Base-by-base conservation (phyloP, 2,113 vertebrate genomes). In the Puntigrus tetrazona region DNA sequence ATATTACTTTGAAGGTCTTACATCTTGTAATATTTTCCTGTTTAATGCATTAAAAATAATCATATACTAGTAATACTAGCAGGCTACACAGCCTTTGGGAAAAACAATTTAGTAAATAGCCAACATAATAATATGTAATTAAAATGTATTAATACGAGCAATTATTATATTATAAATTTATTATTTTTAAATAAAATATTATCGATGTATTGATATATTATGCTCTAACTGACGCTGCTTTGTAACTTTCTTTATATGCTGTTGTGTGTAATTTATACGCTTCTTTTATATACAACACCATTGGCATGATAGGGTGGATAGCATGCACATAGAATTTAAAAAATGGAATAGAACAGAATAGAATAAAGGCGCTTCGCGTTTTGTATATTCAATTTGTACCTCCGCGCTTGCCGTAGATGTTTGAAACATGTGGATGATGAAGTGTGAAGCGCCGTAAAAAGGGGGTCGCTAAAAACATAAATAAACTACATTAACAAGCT, bases 361-460 rank as follows among this genome's bases (percentile, higher is more conserved):
- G n/a, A n/a, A n/a, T n/a, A n/a, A n/a, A n/a, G 36, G 36, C 36
- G 36, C 31, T 16, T 13, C 57, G 63, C 38, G 38, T 52, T 69
- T 81, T 2, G 45, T 20, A n/a, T 50, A n/a, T 50, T 81, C 36
- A 5, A 1, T 78, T 11, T 86, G 77, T 81, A 13, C 84, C 63
- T 0, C 63, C 7, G 31, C 43, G 69, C 69, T 69, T 65, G 18
- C 87, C 81, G 84, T 88, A 86, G 76, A 86, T 83, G 81, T 86
- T 84, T 73, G 27, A n/a, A 55, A 43, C 55, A 78, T 61, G 86
- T 80, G 74, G 55, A 16, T 22, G 45, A 55, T 3, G 63, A 52
- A 69, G 36, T 82, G 55, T 61, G 34, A 1, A 3, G 41, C 0
- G 16, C 18, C 13, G 16, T 57, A 29, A 45, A 16, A 11, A n/a